A percentile compares a stretch with the other conserved stretches of the same genome.
Conservation (phyloP, 1,140 invertebrate species). For the Lamellibrachia luymesi region DNA sequence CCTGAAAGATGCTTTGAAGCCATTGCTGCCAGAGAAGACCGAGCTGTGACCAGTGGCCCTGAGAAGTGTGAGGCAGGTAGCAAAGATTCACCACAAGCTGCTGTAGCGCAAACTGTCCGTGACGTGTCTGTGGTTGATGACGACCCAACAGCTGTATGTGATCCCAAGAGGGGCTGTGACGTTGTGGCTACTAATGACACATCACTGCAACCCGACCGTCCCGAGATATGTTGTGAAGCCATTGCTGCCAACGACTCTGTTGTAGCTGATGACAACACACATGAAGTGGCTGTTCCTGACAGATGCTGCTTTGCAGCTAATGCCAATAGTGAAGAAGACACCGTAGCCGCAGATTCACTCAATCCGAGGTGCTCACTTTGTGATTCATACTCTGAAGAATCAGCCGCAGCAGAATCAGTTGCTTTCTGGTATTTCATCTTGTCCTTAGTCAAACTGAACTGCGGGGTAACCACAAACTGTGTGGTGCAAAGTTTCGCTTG, state of each 20-base stretch:
- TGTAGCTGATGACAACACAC: not conserved
- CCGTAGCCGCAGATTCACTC: not conserved
- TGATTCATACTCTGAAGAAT: not conserved
- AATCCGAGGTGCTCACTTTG: not conserved
- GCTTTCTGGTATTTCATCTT: not conserved
- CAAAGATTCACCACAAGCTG: not conserved
- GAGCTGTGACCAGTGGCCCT: not conserved
- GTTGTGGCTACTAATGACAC: not conserved
- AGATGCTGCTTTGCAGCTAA: not conserved
- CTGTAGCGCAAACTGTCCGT: not conserved
- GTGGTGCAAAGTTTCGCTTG: not conserved
- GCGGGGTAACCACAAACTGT: not conserved
- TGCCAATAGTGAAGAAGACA: not conserved
- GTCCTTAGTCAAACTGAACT: not conserved
- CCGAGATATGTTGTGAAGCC: not conserved
- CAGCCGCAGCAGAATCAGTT: not conserved
- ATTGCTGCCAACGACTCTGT: not conserved
- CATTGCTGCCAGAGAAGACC: not conserved
- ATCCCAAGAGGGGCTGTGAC: not conserved
- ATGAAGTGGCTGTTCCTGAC: not conserved
- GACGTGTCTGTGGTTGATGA: not conserved
- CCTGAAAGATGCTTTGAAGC: not conserved
- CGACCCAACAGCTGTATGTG: not conserved
- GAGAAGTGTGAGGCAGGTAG: not conserved
- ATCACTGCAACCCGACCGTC: not conserved